Conservation (phyloP, 2,888 invertebrate genomes). For the Nemurella pictetii region DNA sequence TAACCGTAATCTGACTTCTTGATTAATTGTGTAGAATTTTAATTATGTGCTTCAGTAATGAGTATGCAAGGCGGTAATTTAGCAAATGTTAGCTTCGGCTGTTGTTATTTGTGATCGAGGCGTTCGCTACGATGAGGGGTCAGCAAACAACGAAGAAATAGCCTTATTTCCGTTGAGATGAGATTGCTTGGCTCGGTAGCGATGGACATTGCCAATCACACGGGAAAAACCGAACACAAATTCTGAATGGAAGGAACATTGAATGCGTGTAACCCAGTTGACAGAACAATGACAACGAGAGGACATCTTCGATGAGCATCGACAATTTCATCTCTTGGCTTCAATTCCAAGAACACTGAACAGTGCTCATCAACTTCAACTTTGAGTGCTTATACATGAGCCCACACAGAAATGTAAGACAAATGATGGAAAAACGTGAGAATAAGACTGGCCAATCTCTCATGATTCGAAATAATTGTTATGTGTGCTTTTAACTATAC, state of each 20-base stretch:
- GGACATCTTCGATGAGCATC: neutral
- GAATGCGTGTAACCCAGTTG: neutral
- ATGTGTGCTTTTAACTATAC: neutral
- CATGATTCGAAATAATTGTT: neutral
- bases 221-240: neutral
- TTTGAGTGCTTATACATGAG: neutral
- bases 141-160: neutral
- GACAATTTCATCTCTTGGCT: neutral
- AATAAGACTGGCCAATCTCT: slow-evolving; percentile 6
- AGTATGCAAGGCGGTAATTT: neutral
- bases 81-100: neutral
- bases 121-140: neutral
- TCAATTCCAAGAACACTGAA: neutral
- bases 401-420: neutral
- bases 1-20: neutral
- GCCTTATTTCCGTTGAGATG: neutral
- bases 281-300: neutral
- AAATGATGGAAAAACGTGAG: slow-evolving; percentile 13
- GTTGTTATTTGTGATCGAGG: neutral
- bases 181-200: neutral
- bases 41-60: neutral
- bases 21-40: neutral
- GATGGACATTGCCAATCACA: neutral
- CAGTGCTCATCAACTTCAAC: neutral
- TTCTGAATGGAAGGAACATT: neutral